Base-by-base conservation (phyloP, 1,140 invertebrate genomes). In the Gryon sp. region DNA sequence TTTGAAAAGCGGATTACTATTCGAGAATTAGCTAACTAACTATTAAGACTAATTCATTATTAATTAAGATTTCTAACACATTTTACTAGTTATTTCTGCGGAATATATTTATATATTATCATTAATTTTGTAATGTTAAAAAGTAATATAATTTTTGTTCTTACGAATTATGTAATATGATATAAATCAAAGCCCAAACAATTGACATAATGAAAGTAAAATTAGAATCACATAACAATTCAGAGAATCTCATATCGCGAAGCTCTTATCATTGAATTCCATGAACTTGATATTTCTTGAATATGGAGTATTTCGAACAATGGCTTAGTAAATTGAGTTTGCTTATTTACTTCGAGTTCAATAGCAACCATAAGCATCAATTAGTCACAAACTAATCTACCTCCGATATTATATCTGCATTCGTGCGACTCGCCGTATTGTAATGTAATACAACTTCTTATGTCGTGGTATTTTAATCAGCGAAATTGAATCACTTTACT, bases 291-390 rank as follows among this genome's bases (percentile, higher is more conserved):
- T 34, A 59, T 45, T 59, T 48, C 28, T 46, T 5, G 8, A 8
- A 45, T 48, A 62, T 36, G 2, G 30, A 36, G 14, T 20, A 62
- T 38, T 36, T 7, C 20, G 32, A 12, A 62, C 57, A 48, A 62
- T 62, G 9, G 16, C 32, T 41, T 18, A 12, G 14, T 50, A 40
- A 63, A 48, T 63, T 50, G 60, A 53, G 48, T 53, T 65, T 45
- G 60, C 46, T 65, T 65, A 65, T 53, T 65, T 53, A 32, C 34
- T n/a, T 14, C 28, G 26, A 16, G 9, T 32, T 45, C 38, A 53
- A 53, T 53, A 45, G 16, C 28, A 15, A 6, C 60, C 48, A 11
- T 53, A 65, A 65, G 60, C 38, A 65, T 65, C 48, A 53, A 65
- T 65, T 65, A 65, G 48, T 41, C 38, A 34, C 28, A 32, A 48